phyloP scores from a whole-genome alignment of 2,888 invertebrate genomes.

The Perdita meconis region DNA sequence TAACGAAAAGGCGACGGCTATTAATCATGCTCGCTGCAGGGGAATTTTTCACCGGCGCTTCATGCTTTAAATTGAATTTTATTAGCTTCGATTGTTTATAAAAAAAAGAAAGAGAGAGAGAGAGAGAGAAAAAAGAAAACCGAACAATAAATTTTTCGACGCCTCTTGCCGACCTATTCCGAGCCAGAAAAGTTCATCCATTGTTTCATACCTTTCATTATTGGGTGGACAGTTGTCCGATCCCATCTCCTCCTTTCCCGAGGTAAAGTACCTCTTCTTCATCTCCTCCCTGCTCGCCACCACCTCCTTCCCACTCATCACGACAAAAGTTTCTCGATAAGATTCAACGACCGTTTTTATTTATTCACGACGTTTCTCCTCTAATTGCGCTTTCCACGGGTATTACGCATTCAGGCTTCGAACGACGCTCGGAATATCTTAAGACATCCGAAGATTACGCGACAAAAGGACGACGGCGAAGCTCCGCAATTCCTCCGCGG shows the following conservation, averaged over 20 bases:
- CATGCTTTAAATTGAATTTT: too few relatives aligned
- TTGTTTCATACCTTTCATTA: neutral
- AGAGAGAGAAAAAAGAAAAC: too few relatives aligned
- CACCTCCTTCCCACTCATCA: neutral
- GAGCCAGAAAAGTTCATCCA: constrained; percentile 14
- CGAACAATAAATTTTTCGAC: too few relatives aligned
- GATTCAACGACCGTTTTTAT: constrained; percentile 32
- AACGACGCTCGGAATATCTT: constrained; percentile 32
- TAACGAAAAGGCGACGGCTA: neutral
- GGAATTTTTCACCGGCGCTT: too few relatives aligned
- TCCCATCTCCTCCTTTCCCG: neutral
- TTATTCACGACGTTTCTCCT: constrained; percentile 34
- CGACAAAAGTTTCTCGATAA: constrained; percentile 29
- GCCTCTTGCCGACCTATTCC: neutral
- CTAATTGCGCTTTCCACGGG: constrained; percentile 38
- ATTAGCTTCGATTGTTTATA: too few relatives aligned
- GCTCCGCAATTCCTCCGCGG: neutral
- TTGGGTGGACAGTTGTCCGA: neutral
- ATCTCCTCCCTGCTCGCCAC: neutral
- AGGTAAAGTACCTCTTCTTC: neutral
- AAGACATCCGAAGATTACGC: constrained; percentile 32
- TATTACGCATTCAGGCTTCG: constrained; percentile 37
- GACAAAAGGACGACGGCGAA: neutral
- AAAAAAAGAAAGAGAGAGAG: too few relatives aligned
- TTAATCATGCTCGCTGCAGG: neutral